A percentile compares a stretch with the other conserved stretches of the same genome.
Evolutionary conservation across 2,113 vertebrate genomes (phyloP).

Genomic region (Notarius quadriscutis): DNA sequence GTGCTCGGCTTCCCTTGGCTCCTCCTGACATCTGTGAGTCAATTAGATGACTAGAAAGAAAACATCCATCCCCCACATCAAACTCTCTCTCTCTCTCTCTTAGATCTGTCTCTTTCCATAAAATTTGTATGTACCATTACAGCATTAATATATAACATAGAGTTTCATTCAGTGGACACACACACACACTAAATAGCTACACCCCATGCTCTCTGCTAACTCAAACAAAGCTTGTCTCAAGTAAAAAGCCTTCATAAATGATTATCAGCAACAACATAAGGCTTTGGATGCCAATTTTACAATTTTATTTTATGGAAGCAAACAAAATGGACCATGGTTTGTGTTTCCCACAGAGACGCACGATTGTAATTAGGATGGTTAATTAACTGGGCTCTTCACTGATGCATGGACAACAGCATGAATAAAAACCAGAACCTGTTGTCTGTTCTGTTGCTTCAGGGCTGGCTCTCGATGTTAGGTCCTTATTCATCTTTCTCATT

Average conservation of each 20-base stretch:
- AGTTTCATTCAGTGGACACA: not conserved
- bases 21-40: slow-evolving; percentile 76
- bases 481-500: slow-evolving; percentile 29
- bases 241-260: not conserved
- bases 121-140: not conserved
- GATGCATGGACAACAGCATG: slow-evolving; percentile 18
- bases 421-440: slow-evolving; percentile 11
- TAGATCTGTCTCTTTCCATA: not conserved
- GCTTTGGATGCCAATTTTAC: not conserved
- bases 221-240: not conserved
- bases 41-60: slow-evolving; percentile 76
- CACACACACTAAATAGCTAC: not conserved
- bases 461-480: slow-evolving; percentile 4
- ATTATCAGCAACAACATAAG: not conserved
- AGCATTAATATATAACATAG: not conserved
- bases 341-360: slow-evolving; percentile 8
- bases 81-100: not conserved
- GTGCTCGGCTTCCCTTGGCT: slow-evolving; percentile 57
- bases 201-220: not conserved
- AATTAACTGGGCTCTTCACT: slow-evolving; percentile 5
- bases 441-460: slow-evolving; percentile 25
- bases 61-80: slow-evolving; percentile 57
- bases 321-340: not conserved
- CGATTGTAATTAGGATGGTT: slow-evolving; percentile 3
- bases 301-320: not conserved